phyloP scores from a whole-genome alignment of 2,888 invertebrate genomes.

The Pogonocherus hispidulus region DNA sequence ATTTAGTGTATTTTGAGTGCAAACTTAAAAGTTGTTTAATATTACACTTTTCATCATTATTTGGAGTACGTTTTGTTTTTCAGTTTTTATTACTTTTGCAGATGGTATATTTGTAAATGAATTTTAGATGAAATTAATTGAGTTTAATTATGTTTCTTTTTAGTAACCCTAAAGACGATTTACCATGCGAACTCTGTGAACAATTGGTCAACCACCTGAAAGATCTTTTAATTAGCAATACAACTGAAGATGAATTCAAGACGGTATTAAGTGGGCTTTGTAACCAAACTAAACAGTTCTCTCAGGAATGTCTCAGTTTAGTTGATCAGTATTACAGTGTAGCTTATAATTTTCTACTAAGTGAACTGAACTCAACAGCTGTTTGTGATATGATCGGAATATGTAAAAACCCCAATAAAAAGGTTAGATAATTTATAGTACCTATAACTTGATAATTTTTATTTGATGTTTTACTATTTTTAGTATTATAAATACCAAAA shows the following conservation, averaged over 20 bases:
- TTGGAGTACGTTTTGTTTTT: too few relatives aligned
- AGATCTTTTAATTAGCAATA: conserved; percentile 86
- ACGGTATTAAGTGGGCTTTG: conserved; percentile 83
- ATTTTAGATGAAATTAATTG: too few relatives aligned
- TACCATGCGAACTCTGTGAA: conserved; percentile 89
- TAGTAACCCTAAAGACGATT: conserved; percentile 69
- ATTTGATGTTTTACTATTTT: too few relatives aligned
- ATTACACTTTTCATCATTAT: too few relatives aligned
- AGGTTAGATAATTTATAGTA: conserved; percentile 18
- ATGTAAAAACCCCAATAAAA: conserved; percentile 68
- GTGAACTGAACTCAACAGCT: conserved; percentile 78
- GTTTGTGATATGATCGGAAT: conserved; percentile 81
- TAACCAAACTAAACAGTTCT: conserved; percentile 82
- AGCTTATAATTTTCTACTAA: conserved; percentile 79
- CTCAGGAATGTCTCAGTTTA: conserved; percentile 80
- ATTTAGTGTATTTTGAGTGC: too few relatives aligned
- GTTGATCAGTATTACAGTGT: conserved; percentile 84
- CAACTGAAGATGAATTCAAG: conserved; percentile 87
- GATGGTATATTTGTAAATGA: too few relatives aligned
- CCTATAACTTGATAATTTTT: too few relatives aligned
- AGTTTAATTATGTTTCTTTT: too few relatives aligned
- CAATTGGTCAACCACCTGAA: conserved; percentile 85
- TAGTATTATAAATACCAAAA: too few relatives aligned
- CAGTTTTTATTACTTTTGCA: too few relatives aligned
- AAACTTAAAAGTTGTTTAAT: too few relatives aligned